Conservation (phyloP, 2,113 vertebrate genomes). For the Gobio gobio region DNA sequence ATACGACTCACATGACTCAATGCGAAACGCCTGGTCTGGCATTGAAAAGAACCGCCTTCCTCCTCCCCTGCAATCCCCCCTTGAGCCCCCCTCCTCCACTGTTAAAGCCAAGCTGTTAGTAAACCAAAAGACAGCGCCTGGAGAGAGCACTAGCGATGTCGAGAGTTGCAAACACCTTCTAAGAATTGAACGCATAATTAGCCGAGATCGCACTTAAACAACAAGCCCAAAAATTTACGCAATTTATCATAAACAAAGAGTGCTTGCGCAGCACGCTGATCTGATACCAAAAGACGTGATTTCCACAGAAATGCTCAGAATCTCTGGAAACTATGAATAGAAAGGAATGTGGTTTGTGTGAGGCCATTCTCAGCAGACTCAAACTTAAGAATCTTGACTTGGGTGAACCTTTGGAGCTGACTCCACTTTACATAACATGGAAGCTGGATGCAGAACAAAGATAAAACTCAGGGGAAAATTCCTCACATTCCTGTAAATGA, state of each 20-base stretch:
- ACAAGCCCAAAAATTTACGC: background rate
- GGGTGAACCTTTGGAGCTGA: constrained; percentile 13
- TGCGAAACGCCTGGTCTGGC: constrained; percentile 24
- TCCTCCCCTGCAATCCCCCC: constrained; percentile 32
- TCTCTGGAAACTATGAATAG: constrained; percentile 24
- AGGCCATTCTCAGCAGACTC: background rate
- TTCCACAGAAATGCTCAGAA: background rate
- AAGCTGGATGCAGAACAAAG: constrained; percentile 10
- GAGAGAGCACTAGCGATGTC: constrained; percentile 30
- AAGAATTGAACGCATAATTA: constrained; percentile 46
- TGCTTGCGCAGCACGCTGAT: background rate
- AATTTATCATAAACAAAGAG: constrained; percentile 1
- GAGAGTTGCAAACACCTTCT: constrained; percentile 43
- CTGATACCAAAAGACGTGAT: background rate
- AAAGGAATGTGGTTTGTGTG: constrained; percentile 21
- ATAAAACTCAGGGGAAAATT: constrained; percentile 30
- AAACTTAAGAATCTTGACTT: constrained; percentile 10
- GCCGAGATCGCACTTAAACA: background rate
- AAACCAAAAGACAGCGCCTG: constrained; percentile 45
- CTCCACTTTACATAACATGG: constrained; percentile 24
- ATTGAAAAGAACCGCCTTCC: constrained; percentile 38
- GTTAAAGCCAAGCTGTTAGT: constrained; percentile 53
- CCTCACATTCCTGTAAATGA: constrained; percentile 35
- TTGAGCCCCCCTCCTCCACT: constrained; percentile 28
- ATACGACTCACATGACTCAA: constrained; percentile 28